phyloP scores from a whole-genome alignment of 2,888 invertebrate genomes.

The Yponomeuta cagnagella region DNA sequence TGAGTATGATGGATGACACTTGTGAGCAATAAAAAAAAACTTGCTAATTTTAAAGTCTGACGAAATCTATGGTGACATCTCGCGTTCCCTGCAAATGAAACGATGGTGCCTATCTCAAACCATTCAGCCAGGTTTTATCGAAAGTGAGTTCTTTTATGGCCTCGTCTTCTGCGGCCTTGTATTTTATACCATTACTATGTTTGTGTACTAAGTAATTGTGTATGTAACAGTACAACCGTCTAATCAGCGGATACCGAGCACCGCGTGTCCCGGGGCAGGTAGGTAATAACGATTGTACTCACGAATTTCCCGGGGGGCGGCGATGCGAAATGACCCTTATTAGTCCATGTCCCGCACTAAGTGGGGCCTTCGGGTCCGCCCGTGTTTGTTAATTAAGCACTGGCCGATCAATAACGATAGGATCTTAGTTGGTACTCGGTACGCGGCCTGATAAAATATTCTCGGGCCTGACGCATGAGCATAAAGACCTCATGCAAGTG shows the following conservation, averaged over 20 bases:
- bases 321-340: conserved; percentile 33
- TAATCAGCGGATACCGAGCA: background rate
- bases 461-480: no score
- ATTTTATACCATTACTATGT: no score
- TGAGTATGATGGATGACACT: no score
- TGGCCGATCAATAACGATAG: background rate
- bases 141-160: no score
- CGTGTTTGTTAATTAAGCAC: conserved; percentile 4
- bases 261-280: background rate
- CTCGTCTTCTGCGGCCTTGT: no score
- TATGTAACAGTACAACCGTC: background rate
- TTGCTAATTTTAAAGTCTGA: no score
- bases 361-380: background rate
- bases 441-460: background rate
- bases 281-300: conserved; percentile 6
- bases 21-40: no score
- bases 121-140: no score
- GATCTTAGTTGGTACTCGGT: background rate
- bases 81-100: no score
- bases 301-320: conserved; percentile 34
- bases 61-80: no score
- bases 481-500: no score
- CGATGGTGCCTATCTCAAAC: no score
- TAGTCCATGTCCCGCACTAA: conserved; percentile 20
- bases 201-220: background rate